phyloP scores from a whole-genome alignment of 2,888 invertebrate species.

The Clunio marinus region DNA sequence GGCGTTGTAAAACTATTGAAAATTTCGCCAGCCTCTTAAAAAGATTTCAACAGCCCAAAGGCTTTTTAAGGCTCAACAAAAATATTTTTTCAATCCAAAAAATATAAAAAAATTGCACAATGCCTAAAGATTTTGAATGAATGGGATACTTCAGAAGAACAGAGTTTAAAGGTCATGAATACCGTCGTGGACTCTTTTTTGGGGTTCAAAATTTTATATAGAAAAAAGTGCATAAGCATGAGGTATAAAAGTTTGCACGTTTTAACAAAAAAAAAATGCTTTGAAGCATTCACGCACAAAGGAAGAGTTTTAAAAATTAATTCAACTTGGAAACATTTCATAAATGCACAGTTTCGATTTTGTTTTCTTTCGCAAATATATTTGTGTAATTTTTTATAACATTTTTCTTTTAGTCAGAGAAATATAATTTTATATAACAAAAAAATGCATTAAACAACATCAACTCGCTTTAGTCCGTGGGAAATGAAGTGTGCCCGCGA shows the following conservation, averaged over 20 bases:
- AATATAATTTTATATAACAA: background rate
- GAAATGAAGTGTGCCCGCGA: conserved; percentile 60
- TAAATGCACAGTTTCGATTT: background rate
- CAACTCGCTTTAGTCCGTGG: conserved; percentile 51
- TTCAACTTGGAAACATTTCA: conserved; percentile 2
- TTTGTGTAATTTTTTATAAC: conserved; percentile 31
- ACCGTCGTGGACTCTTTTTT: background rate
- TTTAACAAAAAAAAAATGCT: too few relatives aligned
- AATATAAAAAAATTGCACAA: too few relatives aligned
- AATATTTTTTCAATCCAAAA: background rate
- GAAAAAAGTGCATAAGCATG: background rate
- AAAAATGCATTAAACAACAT: conserved; percentile 24
- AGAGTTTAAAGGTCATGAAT: background rate
- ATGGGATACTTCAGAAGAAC: background rate
- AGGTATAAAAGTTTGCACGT: background rate
- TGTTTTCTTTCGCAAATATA: background rate
- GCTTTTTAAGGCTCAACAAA: background rate
- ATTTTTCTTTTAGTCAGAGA: conserved; percentile 21
- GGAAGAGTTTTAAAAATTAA: background rate
- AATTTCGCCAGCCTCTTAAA: background rate
- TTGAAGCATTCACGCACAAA: conserved; percentile 4
- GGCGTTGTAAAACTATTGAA: background rate
- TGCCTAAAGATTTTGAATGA: too few relatives aligned
- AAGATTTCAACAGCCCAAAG: background rate
- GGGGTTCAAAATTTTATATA: too few relatives aligned